These are phyloP conservation scores for Dioctria linearis DNA, from an alignment of 2,888 invertebrate genomes.

Conservation along the genomic window DNA sequence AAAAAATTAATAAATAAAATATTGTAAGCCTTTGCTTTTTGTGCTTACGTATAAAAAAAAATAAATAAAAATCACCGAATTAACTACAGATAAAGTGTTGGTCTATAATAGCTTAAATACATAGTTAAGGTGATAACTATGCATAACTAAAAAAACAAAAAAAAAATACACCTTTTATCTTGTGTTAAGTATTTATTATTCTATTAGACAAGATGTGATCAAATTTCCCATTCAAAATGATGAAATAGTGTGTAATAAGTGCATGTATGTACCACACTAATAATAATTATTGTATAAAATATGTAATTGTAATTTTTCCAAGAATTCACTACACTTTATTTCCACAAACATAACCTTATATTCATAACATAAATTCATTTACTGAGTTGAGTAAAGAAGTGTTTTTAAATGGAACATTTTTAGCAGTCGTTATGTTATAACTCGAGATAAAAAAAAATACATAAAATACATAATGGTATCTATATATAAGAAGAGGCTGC, in stretches of 20 bases:
- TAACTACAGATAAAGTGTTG: conserved; percentile 22
- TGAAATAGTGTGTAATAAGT: conserved; percentile 13
- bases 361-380: too few species aligned
- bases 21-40: conserved; percentile 44
- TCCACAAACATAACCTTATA: too few species aligned
- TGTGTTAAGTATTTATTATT: conserved; percentile 42
- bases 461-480: too few species aligned
- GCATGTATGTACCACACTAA: conserved; percentile 19
- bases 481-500: too few species aligned
- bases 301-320: too few species aligned
- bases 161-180: conserved; percentile 7
- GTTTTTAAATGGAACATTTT: too few species aligned
- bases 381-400: too few species aligned
- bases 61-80: conserved; percentile 38
- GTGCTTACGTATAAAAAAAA: conserved; percentile 36
- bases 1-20: conserved; percentile 17
- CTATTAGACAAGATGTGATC: conserved; percentile 20
- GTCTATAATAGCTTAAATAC: conserved; percentile 23
- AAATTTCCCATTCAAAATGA: conserved; percentile 8
- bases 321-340: neutral
- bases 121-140: conserved; percentile 35
- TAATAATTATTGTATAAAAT: neutral
- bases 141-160: conserved; percentile 4
- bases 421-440: too few species aligned
- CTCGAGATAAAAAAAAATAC: too few species aligned